Percentiles rank a stretch among this genome's conserved stretches.
These are phyloP conservation scores for Cylindroiulus punctatus DNA, from an alignment of 2,888 invertebrate species.

Conservation along the genomic window DNA sequence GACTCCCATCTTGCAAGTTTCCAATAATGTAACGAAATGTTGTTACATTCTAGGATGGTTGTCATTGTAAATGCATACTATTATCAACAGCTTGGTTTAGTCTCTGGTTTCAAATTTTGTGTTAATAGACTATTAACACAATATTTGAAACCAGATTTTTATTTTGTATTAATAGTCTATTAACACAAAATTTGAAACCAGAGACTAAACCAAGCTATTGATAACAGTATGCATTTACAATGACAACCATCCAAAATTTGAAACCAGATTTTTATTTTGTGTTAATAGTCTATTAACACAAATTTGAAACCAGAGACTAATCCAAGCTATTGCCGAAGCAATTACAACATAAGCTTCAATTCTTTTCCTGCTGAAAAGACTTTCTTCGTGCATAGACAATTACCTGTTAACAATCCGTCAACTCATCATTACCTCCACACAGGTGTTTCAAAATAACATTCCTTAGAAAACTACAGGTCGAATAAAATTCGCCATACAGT, in stretches of 20 bases:
- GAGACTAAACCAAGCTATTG: no score
- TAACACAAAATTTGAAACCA: not conserved
- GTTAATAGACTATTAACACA: not conserved
- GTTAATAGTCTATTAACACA: not conserved
- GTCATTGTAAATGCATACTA: no score
- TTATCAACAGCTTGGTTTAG: no score
- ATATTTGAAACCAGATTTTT: no score
- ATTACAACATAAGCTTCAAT: not conserved
- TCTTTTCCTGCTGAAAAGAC: not conserved
- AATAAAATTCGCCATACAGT: no score
- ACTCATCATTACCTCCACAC: not conserved
- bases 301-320: not conserved
- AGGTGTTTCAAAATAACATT: not conserved
- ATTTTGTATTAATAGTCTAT: not conserved
- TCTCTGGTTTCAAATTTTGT: not conserved
- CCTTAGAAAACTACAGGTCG: not conserved
- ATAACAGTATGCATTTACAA: no score
- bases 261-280: not conserved
- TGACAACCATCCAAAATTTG: no score
- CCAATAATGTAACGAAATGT: no score
- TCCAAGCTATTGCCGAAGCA: not conserved
- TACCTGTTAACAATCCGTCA: slow-evolving; percentile 19
- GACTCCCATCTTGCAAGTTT: no score
- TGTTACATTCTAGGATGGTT: no score
- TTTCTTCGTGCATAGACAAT: slow-evolving; percentile 7